Conservation (phyloP, 2,888 invertebrate species). For the Crepidodera aurea region DNA sequence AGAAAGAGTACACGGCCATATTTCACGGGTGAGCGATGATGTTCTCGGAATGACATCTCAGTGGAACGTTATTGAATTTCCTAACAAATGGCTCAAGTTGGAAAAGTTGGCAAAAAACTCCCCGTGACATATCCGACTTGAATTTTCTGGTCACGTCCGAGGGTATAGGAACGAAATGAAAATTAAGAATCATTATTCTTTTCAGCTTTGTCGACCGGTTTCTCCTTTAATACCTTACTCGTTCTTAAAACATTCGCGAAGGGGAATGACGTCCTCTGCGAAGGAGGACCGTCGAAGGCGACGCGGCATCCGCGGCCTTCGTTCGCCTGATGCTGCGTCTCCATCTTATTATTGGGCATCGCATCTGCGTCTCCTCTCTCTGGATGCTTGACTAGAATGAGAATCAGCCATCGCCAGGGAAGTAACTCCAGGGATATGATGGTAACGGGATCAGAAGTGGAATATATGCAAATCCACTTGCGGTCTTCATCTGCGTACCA, state of each 20-base stretch:
- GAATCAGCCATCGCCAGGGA: slow-evolving; percentile 52
- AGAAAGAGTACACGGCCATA: slow-evolving; percentile 50
- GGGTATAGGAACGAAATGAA: slow-evolving; percentile 63
- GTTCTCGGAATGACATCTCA: slow-evolving; percentile 61
- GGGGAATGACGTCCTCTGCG: slow-evolving; percentile 59
- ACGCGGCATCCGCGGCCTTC: slow-evolving; percentile 15
- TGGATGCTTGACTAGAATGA: slow-evolving; percentile 57
- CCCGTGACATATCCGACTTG: slow-evolving; percentile 59
- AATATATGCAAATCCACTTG: slow-evolving; percentile 21
- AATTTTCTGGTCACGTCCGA: slow-evolving; percentile 60
- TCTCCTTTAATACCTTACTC: slow-evolving; percentile 59
- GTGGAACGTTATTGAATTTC: slow-evolving; percentile 62
- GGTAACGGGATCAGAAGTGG: background rate
- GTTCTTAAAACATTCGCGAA: slow-evolving; percentile 58
- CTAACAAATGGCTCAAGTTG: slow-evolving; percentile 61
- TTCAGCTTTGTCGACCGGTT: slow-evolving; percentile 62
- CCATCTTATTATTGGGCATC: slow-evolving; percentile 51
- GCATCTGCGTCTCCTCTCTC: slow-evolving; percentile 58
- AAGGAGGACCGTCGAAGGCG: slow-evolving; percentile 32
- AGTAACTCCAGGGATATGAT: slow-evolving; percentile 23
- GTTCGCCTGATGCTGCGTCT: slow-evolving; percentile 31
- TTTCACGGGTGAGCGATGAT: slow-evolving; percentile 61
- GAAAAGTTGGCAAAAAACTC: slow-evolving; percentile 58
- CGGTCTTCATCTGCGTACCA: slow-evolving; percentile 1
- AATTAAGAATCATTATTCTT: slow-evolving; percentile 65